Evolutionary conservation across 1,140 invertebrate species (phyloP).

Genomic region (Eriosoma lanigerum): DNA sequence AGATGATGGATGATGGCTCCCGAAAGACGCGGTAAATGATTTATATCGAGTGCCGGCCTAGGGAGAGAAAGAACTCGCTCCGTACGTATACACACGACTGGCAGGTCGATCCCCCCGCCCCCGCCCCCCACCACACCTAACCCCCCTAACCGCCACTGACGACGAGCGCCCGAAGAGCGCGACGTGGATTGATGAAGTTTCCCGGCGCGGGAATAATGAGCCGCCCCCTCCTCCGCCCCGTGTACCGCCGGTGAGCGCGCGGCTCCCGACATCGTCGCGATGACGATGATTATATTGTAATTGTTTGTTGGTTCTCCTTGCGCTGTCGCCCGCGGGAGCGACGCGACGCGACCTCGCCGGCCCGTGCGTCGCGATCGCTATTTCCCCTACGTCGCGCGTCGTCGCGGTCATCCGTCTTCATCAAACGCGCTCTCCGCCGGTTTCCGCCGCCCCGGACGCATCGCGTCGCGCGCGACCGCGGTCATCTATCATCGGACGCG

Average conservation of each 20-base stretch:
- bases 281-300: conserved; percentile 43
- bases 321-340: neutral
- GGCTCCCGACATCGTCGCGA: neutral
- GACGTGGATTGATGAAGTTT: conserved; percentile 51
- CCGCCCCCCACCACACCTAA: no score
- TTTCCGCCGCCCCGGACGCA: neutral
- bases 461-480: neutral
- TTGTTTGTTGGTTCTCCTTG: conserved; percentile 41
- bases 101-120: conserved; percentile 46
- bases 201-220: conserved; percentile 40
- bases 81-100: neutral
- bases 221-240: neutral
- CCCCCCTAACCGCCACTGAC: no score
- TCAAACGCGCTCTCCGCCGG: neutral
- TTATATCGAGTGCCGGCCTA: conserved; percentile 21
- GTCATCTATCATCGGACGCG: conserved; percentile 48
- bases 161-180: no score
- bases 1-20: conserved; percentile 43
- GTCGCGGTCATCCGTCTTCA: neutral
- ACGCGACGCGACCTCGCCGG: neutral
- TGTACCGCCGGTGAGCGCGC: neutral
- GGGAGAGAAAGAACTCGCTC: no score
- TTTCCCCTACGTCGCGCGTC: neutral
- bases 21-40: conserved; percentile 49
- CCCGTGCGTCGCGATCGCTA: no score